Percentiles rank a stretch among this genome's conserved stretches.
Evolutionary conservation across 2,888 invertebrate genomes (phyloP).

Genomic region (Lasioglossum marginatum): DNA sequence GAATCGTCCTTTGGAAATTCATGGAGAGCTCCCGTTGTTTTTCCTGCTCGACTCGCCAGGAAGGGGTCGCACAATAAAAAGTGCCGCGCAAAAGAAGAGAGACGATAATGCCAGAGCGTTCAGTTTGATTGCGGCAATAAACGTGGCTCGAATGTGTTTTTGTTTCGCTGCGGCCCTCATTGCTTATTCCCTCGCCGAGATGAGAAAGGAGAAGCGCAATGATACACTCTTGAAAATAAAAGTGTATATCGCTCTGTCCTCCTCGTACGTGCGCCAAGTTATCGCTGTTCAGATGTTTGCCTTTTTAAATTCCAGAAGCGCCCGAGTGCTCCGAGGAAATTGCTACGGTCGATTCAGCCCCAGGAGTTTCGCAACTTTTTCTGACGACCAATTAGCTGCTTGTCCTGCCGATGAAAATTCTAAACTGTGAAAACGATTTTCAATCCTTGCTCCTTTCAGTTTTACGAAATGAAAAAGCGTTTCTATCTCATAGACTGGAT

Average conservation of each 20-base stretch:
- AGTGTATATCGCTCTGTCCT: background rate
- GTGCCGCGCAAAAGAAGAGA: slow-evolving; percentile 21
- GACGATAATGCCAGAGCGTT: background rate
- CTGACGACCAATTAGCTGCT: background rate
- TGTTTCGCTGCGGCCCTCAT: background rate
- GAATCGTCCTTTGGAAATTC: slow-evolving; percentile 13
- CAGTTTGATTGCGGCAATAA: background rate
- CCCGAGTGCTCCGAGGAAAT: background rate
- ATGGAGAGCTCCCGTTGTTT: background rate
- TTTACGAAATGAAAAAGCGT: background rate
- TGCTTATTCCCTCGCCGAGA: background rate
- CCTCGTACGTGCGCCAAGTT: background rate
- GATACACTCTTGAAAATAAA: background rate
- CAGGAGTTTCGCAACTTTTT: background rate
- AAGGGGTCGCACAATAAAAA: slow-evolving; percentile 9
- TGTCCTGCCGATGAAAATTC: background rate
- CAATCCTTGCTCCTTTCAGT: background rate
- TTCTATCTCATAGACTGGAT: background rate
- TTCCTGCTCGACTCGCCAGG: background rate
- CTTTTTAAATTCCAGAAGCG: background rate
- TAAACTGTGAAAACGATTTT: background rate
- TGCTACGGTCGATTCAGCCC: background rate
- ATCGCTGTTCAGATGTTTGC: background rate
- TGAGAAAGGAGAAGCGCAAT: background rate
- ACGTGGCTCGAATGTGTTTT: background rate